Evolutionary conservation across 2,797 vertebrate genomes (phyloP).

Genomic region (Nyctalus aviator): DNA sequence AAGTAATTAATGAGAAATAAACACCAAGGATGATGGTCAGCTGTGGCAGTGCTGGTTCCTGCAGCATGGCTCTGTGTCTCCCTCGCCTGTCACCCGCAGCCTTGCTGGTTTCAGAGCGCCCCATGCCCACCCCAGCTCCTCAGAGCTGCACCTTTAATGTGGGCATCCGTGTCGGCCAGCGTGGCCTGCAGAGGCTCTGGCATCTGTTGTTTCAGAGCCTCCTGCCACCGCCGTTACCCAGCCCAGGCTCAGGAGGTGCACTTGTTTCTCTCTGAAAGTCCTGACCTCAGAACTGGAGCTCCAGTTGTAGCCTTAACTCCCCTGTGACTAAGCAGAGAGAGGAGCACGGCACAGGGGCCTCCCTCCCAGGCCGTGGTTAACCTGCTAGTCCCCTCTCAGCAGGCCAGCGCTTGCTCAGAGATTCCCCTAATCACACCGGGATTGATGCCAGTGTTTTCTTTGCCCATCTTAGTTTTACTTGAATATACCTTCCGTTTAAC

Average conservation of each 20-base stretch:
- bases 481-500: not conserved
- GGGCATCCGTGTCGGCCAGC: not conserved
- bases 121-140: not conserved
- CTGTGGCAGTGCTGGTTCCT: not conserved
- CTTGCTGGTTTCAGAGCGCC: not conserved
- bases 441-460: not conserved
- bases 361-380: not conserved
- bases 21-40: not conserved
- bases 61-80: too few species aligned
- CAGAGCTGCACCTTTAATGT: not conserved
- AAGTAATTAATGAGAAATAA: not conserved
- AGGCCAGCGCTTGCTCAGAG: not conserved
- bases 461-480: not conserved
- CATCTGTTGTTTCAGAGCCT: not conserved
- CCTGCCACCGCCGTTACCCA: too few species aligned
- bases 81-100: accelerated
- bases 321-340: not conserved
- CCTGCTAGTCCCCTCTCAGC: not conserved
- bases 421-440: accelerated
- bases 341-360: not conserved
- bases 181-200: not conserved
- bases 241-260: not conserved
- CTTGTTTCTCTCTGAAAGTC: not conserved
- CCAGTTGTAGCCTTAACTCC: not conserved
- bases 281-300: not conserved